Base-by-base conservation (phyloP, 1,140 invertebrate genomes). In the Drosophila gunungcola region DNA sequence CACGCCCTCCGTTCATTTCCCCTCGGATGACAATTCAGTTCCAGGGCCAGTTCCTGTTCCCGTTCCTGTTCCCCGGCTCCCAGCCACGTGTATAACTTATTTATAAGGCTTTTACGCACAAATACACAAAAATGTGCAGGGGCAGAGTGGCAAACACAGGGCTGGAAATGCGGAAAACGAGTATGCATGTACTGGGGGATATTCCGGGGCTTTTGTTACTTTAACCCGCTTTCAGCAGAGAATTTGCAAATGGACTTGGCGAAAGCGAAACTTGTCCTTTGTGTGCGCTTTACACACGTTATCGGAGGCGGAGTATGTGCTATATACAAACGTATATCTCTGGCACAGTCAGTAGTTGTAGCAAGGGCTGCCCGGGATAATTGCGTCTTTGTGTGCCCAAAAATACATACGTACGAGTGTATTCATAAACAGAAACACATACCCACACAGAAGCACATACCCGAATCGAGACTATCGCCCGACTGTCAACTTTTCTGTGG, bases 61-160 rank as follows among this genome's bases (percentile, higher is more conserved):
- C 16, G 1, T 21, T 21, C 1, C 16, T 21, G 16, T 21, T 21
- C 16, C 42, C 36, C 49, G n/a, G 11, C 36, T 43, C 46, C 42
- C 69, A 65, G 64, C 75, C 72, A 83, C 72, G 79, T 83, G 76
- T 80, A 89, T 88, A 80, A 88, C 83, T 88, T 88, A 88, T 88
- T 89, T 89, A 89, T 89, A 89, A 83, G 76, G 80, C 83, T 89
- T 89, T 88, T 89, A 89, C 83, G 84, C 84, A 89, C 76, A 89
- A 88, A 74, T 88, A 89, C 79, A 77, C 76, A 64, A 73, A 80
- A 78, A 78, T 62, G 32, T 55, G 57, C 13, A 58, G 60, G 38
- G 25, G 13, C 60, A 45, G 65, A 38, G 63, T 27, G 46, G 36
- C 34, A 68, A 56, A 70, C 67, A 48, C 67, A 48, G 67, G 13